Base-by-base conservation (phyloP, 2,113 vertebrate genomes). In the Neoarius graeffei region DNA sequence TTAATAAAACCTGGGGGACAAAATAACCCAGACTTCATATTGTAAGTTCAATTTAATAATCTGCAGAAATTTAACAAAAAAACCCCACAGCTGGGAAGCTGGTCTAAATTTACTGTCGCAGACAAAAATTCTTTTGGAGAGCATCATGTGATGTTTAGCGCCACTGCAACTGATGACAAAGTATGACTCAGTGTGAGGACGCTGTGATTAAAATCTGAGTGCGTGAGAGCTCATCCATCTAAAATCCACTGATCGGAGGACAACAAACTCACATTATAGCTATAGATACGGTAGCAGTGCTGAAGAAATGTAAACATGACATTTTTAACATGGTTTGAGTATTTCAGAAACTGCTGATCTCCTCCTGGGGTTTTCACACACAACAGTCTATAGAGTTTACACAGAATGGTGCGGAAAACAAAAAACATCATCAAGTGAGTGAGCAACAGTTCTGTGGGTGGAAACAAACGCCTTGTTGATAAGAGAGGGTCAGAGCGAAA, bases 1-100 rank as follows among this genome's bases (percentile, higher is more conserved):
- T 79, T 79, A 79, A 54, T 79, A 79, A 79, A 79, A 54, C 50
- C 76, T 54, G 10, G 27, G 50, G 25, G 76, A 54, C 50, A 54
- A 77, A 48, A 35, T 1, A 73, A 73, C 11, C 13, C 4, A 8
- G 8, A n/a, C 9, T 27, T 67, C 13, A 35, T 19, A 1, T 19
- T 74, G 3, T 20, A 48, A 79, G 76, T 56, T 79, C 2, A 54
- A 56, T 79, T 56, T 54, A 25, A 79, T 56, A 50, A 79, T 15
- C 23, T 79, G 50, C 50, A 79, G 50, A 79, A 79, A 27, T 79
- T 14, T 27, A 76, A 27, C 73, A 76, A 30, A 1, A 25, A 9
- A 7, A 62, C 11, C 17, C 4, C 35, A 20, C 69, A 42, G 14
- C 69, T 35, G 69, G 35, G 35, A 73, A 1, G 71, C 17, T 9